Evolutionary conservation across 2,888 invertebrate species (phyloP), one percentile per base, ranked within the genome.

Genomic region (Gonocerus acuteangulatus): DNA sequence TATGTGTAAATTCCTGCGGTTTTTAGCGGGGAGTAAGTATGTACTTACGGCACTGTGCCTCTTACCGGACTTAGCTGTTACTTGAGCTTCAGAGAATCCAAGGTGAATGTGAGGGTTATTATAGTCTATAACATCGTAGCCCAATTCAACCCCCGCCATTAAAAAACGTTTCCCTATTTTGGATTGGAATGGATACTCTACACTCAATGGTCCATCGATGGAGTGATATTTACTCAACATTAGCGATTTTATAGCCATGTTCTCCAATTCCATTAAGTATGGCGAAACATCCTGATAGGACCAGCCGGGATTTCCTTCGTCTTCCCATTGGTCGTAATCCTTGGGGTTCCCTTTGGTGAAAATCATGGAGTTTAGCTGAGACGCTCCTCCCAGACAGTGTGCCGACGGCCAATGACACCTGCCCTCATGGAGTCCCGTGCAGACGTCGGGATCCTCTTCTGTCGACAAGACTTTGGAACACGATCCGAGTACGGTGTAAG

Each of bases 391-490:
- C 2, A 69, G 92, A 0, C 93, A 87, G 71, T 85, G 86, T 0
- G 92, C 92, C 49, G 85, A 79, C 0, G 87, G 86, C 80, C 86
- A 82, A 68, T 80, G 84, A 70, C 88, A 85, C 36, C 73, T 72
- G 1, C 72, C 72, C 15, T 74, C 70, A 11, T 69, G 68, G 0
- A 76, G 65, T 0, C 78, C 80, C 11, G 79, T 73, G 63, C 82
- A 82, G 0, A 79, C 79, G 47, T 77, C 75, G 21, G 73, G 71
- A 16, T 78, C 71, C 34, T 82, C 82, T 70, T 84, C 83, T 4
- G 87, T 80, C 69, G 76, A 82, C 72, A 86, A 89, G 19, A 85
- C 83, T 87, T 89, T 89, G 71, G 87, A 89, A 68, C 82, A 82
- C 23, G 78, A 77, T 0, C 80, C 79, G 18, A 76, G 71, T 15